Base-by-base conservation (phyloP, 1,140 invertebrate species). In the Zaprionus vittiger region DNA sequence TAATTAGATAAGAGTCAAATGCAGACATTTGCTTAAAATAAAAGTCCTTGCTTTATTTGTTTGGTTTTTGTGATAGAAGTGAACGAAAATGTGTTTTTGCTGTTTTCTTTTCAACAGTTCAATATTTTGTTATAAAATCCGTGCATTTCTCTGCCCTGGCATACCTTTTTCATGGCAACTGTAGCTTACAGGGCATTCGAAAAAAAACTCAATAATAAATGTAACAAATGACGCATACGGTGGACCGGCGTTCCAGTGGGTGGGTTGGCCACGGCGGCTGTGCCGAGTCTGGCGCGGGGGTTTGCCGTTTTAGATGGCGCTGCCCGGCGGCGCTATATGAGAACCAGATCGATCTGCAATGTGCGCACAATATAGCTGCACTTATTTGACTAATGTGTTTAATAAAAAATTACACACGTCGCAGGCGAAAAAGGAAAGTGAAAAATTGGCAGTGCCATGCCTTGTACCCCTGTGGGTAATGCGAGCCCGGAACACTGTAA, bases 381-480 rank as follows among this genome's bases (percentile, higher is more conserved):
- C 85, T 84, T 90, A 90, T 90, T 90, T 90, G 85, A 90, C 86
- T 90, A 90, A 90, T 90, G 85, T 90, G 70, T 90, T 90, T 90
- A 90, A 90, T 90, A 90, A 85, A 90, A 89, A 85, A 89, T 90
- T 89, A 90, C 85, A 89, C 79, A 81, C 83, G 77, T 76, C 66
- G 84, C 81, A 73, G 37, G 31, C 24, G 38, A 60, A 55, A 61
- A 61, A 55, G 73, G 47, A 81, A 82, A 89, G 85, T 89, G 81
- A 89, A 89, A 89, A 91, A 89, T 89, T 89, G 85, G 79, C 85
- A 81, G 70, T 47, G 56, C 22, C 17, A 9, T 7, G 41, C 9
- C 6, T 38, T 38, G 37, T 34, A 0, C 15, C 41, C 41, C 7
- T 22, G 28, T n/a, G 56, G 66, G 72, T 75, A 77, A 82, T 77